Base-by-base conservation (phyloP, 2,888 invertebrate species). In the Tanytarsus gracilentus region DNA sequence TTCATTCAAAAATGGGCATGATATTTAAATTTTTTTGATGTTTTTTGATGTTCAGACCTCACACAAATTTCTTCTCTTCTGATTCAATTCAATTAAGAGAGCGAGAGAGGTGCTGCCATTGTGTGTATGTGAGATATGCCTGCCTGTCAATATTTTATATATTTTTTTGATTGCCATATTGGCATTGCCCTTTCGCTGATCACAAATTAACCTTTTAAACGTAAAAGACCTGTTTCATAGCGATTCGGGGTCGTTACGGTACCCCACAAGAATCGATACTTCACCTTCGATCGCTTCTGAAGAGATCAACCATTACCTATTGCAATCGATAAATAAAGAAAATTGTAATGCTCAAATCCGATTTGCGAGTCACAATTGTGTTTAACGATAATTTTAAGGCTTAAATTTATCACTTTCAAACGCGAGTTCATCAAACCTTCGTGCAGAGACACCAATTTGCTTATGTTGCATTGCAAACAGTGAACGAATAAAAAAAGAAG, bases 61-160 rank as follows among this genome's bases (percentile, higher is more conserved):
- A 58, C 58, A 58, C 40, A 56, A 33, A 33, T 25, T 23, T 36
- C 40, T n/a, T 48, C 16, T 48, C 29, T 18, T 14, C 14, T 40
- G 44, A 14, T 58, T 58, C 58, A 48, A 58, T 58, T 58, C 58
- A 58, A 58, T 58, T 58, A 58, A 48, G 29, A 18, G n/a, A n/a
- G n/a, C n/a, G n/a, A n/a, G n/a, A n/a, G n/a, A n/a, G n/a, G n/a
- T n/a, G n/a, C n/a, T n/a, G n/a, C n/a, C n/a, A n/a, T n/a, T n/a
- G n/a, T n/a, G n/a, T n/a, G n/a, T n/a, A n/a, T n/a, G n/a, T n/a
- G n/a, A n/a, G n/a, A n/a, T n/a, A n/a, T n/a, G n/a, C n/a, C n/a
- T 25, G 36, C 21, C 27, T 53, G 36, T 36, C 23, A 39, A 48
- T 5, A 49, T 23, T 23, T 25, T 49, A 16, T n/a, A 49, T 25